Evolutionary conservation across 2,113 vertebrate genomes (phyloP).

Genomic region (Epinephelus moara): DNA sequence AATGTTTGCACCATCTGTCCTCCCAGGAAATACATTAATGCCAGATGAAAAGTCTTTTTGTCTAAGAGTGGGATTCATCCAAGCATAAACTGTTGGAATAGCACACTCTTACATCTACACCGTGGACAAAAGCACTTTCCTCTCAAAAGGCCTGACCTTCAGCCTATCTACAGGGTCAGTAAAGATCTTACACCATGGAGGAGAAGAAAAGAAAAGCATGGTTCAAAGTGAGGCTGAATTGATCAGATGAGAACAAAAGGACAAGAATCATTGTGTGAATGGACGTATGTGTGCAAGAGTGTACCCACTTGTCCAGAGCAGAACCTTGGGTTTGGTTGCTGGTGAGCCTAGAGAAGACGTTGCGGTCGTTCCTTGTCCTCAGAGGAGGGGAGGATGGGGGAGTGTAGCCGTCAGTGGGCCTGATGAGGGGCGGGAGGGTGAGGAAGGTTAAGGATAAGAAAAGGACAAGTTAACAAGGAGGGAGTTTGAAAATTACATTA

Average conservation of each 20-base stretch:
- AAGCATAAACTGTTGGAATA: constrained; percentile 16
- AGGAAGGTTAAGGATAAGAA: neutral
- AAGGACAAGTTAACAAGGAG: neutral
- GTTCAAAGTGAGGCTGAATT: constrained; percentile 21
- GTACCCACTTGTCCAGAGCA: constrained; percentile 96
- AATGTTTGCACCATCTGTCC: constrained; percentile 23
- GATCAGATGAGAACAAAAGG: constrained; percentile 34
- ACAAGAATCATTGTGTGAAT: constrained; percentile 1
- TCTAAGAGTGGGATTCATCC: constrained; percentile 17
- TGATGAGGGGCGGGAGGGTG: constrained; percentile 60
- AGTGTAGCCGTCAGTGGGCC: constrained; percentile 92
- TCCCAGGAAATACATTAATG: neutral
- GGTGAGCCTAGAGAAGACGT: constrained; percentile 97
- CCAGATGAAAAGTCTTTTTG: constrained; percentile 21
- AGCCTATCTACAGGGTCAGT: neutral
- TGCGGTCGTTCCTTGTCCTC: constrained; percentile 94
- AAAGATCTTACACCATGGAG: constrained; percentile 16
- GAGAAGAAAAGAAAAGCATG: constrained; percentile 19
- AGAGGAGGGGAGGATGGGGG: constrained; percentile 96
- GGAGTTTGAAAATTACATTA: neutral
- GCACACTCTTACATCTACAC: constrained; percentile 18
- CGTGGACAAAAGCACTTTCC: constrained; percentile 35
- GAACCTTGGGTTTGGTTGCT: constrained; percentile 96
- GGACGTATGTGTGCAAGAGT: neutral
- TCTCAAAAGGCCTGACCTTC: constrained; percentile 54